Evolutionary conservation across 1,140 invertebrate genomes (phyloP), one percentile per base, ranked within the genome.

Genomic region (Gryllus bimaculatus): DNA sequence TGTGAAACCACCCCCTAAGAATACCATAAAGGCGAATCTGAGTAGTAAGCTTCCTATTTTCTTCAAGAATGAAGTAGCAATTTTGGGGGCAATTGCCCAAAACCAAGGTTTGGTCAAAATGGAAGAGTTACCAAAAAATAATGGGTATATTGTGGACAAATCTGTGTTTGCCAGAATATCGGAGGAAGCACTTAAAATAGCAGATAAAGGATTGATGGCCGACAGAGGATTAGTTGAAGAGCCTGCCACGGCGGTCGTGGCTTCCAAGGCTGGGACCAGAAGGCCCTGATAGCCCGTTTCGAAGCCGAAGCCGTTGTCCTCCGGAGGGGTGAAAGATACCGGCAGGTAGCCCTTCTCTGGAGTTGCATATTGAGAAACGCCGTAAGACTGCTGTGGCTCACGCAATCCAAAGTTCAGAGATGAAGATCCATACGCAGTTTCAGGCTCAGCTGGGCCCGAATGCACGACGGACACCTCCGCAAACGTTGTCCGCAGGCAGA

Each of bases 11-110:
- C 84, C 81, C 12, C 86, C 86, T 0, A 88, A 26, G 6, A 86
- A 1, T 7, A 87, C 39, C 8, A 86, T 77, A 6, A 81, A 84
- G 8, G 89, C 82, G 47, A 89, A 87, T 4, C 90, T 90, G 18
- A 91, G 84, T 6, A 91, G 81, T 6, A 90, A 85, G 0, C 90
- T 81, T 12, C 89, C 89, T n/a, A 90, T 78, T 79, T 87, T 86
- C 18, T 66, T 66, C 10, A 66, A 66, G 3, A 66, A 3, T 1
- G 10, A 10, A 13, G 54, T 3, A 10, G 54, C 54, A 66, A 66
- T 18, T 66, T 66, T 66, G 1, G 54, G 54, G 54, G 54, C 54
- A 13, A 66, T 66, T 66, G 10, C 54, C 54, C 54, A 66, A 18
- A 66, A 66, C 54, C 54, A 66, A 18, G 54, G 54, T 66, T 66